phyloP scores from a whole-genome alignment of 2,797 vertebrate species.

The Selene dorsalis region DNA sequence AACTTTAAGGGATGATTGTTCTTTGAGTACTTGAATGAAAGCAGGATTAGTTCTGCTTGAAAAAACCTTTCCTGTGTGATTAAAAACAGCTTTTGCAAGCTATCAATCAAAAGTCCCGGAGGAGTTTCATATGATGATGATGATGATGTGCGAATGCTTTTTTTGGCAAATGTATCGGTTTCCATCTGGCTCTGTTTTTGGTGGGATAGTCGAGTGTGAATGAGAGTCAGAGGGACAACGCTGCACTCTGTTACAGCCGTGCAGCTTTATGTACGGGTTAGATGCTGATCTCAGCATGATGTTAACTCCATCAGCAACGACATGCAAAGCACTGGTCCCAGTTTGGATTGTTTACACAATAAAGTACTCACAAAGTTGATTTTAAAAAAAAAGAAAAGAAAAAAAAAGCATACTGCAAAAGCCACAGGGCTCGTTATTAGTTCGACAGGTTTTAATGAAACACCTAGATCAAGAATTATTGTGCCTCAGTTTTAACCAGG shows the following conservation, averaged over 20 bases:
- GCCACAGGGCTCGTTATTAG: constrained; percentile 9
- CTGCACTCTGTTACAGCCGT: constrained; percentile 17
- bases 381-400: constrained; percentile 28
- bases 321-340: constrained; percentile 41
- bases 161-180: constrained; percentile 9
- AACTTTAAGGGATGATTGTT: constrained; percentile 13
- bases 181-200: constrained; percentile 38
- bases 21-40: constrained; percentile 32
- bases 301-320: constrained; percentile 54
- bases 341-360: constrained; percentile 41
- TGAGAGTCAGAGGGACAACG: constrained; percentile 27
- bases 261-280: constrained; percentile 14
- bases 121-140: background rate
- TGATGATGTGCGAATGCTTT: background rate
- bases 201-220: constrained; percentile 7
- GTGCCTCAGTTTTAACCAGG: constrained; percentile 41
- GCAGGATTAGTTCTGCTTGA: constrained; percentile 13
- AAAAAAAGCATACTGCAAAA: constrained; percentile 8
- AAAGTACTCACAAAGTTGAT: constrained; percentile 40
- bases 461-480: constrained; percentile 51
- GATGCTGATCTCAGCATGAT: constrained; percentile 65
- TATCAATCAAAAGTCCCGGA: constrained; percentile 23
- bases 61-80: constrained; percentile 15
- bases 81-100: constrained; percentile 12
- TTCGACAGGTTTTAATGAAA: constrained; percentile 59